Evolutionary conservation across 1,140 invertebrate genomes (phyloP).

Genomic region (Samia ricini): DNA sequence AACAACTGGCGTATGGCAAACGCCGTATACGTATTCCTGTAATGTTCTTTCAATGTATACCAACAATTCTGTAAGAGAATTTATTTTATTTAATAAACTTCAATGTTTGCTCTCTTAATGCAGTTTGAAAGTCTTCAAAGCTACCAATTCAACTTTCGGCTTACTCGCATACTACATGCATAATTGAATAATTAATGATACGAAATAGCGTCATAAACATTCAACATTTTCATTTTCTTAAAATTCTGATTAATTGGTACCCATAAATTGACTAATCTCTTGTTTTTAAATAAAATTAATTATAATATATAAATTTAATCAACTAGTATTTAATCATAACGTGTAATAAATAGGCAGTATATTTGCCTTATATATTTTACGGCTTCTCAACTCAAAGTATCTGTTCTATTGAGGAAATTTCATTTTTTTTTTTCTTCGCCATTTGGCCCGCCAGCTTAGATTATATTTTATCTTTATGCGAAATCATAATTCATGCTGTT

Average conservation of each 20-base stretch:
- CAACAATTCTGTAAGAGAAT: background rate
- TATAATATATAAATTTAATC: background rate
- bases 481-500: conserved; percentile 73
- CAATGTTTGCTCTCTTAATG: background rate
- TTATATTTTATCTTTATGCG: conserved; percentile 73
- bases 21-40: conserved; percentile 29
- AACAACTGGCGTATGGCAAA: conserved; percentile 43
- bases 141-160: too few relatives aligned
- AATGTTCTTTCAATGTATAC: background rate
- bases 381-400: conserved; percentile 38
- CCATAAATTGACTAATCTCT: too few relatives aligned
- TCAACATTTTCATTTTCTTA: too few relatives aligned
- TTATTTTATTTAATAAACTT: background rate
- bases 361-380: conserved; percentile 39
- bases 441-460: conserved; percentile 65
- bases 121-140: too few relatives aligned
- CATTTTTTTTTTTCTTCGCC: conserved; percentile 70
- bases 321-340: conserved; percentile 11
- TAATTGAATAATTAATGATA: too few relatives aligned
- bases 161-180: too few relatives aligned
- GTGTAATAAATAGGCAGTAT: conserved; percentile 17
- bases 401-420: conserved; percentile 56
- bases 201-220: too few relatives aligned
- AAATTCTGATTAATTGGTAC: too few relatives aligned
- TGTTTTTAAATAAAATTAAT: too few relatives aligned